These are phyloP conservation scores for Pissodes strobi DNA, from an alignment of 1,140 invertebrate species.

Conservation along the genomic window DNA sequence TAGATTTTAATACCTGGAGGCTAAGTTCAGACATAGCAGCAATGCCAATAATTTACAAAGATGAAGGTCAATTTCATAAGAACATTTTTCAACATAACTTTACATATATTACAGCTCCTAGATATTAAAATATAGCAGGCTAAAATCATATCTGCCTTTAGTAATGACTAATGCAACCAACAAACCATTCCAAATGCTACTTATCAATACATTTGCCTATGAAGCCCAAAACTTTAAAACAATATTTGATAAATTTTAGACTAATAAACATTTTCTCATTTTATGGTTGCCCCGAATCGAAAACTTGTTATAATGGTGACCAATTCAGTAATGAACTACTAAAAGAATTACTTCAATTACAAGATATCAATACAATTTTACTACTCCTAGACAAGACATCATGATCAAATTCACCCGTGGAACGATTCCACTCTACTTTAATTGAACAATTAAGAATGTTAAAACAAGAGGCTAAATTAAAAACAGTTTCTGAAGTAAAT, in stretches of 20 bases:
- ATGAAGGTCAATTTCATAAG: too few relatives aligned
- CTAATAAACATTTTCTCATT: slow-evolving; percentile 34
- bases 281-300: slow-evolving; percentile 33
- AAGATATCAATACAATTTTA: slow-evolving; percentile 52
- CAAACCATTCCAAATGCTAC: slow-evolving; percentile 37
- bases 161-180: slow-evolving; percentile 7
- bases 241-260: slow-evolving; percentile 18
- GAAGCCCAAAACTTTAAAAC: slow-evolving; percentile 17
- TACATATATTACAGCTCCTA: too few relatives aligned
- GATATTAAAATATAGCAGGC: slow-evolving; percentile 16
- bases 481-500: slow-evolving; percentile 25
- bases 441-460: slow-evolving; percentile 49
- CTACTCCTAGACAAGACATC: slow-evolving; percentile 49
- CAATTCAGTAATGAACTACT: slow-evolving; percentile 42
- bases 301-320: slow-evolving; percentile 35
- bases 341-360: slow-evolving; percentile 40
- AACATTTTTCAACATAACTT: too few relatives aligned
- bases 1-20: not conserved
- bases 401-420: slow-evolving; percentile 50
- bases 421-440: slow-evolving; percentile 41
- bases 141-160: slow-evolving; percentile 20
- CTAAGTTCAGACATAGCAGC: too few relatives aligned
- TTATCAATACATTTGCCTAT: slow-evolving; percentile 16
- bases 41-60: too few relatives aligned
- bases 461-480: slow-evolving; percentile 38